Percentiles rank a stretch among this genome's conserved stretches.
phyloP scores from a whole-genome alignment of 2,888 invertebrate species.

The Belgica antarctica region DNA sequence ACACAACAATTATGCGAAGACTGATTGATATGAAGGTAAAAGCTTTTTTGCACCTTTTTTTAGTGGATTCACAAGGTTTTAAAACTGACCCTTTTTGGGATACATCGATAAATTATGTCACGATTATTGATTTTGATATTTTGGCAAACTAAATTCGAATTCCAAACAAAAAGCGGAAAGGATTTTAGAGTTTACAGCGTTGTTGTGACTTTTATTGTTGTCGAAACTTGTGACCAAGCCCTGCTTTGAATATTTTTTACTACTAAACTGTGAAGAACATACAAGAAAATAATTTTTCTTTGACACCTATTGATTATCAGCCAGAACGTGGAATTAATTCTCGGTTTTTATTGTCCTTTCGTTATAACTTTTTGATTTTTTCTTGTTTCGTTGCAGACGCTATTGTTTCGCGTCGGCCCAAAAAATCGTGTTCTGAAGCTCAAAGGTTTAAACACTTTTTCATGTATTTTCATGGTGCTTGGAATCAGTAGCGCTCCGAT shows the following conservation, averaged over 20 bases:
- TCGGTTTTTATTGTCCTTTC: neutral
- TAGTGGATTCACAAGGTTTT: no score
- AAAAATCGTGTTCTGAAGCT: neutral
- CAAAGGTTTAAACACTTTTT: neutral
- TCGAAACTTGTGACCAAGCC: no score
- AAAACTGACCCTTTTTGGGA: no score
- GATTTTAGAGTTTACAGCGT: no score
- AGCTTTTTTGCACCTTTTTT: constrained; percentile 18
- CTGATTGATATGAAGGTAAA: constrained; percentile 19
- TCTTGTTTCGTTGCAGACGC: neutral
- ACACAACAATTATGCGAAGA: constrained; percentile 14
- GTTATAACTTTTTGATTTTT: neutral
- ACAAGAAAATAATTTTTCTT: neutral
- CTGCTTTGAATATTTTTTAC: neutral
- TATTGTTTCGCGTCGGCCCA: neutral
- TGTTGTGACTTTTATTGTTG: no score
- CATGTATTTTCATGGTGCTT: neutral
- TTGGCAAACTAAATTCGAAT: no score
- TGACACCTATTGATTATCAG: neutral
- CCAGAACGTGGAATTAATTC: neutral
- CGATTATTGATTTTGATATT: no score
- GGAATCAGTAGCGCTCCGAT: no score
- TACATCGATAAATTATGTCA: no score
- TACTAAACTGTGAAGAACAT: neutral
- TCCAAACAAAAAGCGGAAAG: no score